Evolutionary conservation across 2,113 vertebrate species (phyloP).

Genomic region (Hydropotes inermis): DNA sequence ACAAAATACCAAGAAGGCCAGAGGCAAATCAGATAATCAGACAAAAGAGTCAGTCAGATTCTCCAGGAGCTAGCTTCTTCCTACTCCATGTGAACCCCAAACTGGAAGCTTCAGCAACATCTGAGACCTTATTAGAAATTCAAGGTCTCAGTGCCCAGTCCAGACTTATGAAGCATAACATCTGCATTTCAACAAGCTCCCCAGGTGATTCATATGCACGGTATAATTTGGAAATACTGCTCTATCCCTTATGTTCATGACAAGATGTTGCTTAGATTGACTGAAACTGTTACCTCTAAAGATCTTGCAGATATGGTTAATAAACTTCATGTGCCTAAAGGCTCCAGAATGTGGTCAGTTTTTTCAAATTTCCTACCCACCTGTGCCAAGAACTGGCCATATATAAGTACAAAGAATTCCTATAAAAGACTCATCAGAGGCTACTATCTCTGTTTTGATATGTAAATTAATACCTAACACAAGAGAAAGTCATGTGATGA

Average conservation of each 20-base stretch:
- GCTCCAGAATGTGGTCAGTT: not conserved
- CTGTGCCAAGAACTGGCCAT: not conserved
- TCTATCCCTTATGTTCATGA: not conserved
- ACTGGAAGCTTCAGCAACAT: not conserved
- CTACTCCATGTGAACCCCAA: not conserved
- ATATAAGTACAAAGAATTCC: not conserved
- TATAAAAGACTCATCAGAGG: not conserved
- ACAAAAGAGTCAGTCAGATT: not conserved
- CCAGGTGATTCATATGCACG: not conserved
- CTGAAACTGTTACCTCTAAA: constrained; percentile 35
- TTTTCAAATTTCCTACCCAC: constrained; percentile 25
- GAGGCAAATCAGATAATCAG: not conserved
- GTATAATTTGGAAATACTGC: not conserved
- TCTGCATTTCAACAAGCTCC: constrained; percentile 1
- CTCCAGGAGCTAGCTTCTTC: not conserved
- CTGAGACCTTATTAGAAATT: not conserved
- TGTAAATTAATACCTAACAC: constrained; percentile 14
- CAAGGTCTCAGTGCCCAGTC: not conserved
- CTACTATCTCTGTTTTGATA: not conserved
- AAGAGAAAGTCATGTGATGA: not conserved
- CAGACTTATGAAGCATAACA: not conserved
- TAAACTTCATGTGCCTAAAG: not conserved
- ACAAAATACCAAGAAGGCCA: not conserved
- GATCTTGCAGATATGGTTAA: constrained; percentile 18
- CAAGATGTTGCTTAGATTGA: constrained; percentile 14